phyloP scores from a whole-genome alignment of 2,113 vertebrate genomes.

The Fulmarus glacialis region DNA sequence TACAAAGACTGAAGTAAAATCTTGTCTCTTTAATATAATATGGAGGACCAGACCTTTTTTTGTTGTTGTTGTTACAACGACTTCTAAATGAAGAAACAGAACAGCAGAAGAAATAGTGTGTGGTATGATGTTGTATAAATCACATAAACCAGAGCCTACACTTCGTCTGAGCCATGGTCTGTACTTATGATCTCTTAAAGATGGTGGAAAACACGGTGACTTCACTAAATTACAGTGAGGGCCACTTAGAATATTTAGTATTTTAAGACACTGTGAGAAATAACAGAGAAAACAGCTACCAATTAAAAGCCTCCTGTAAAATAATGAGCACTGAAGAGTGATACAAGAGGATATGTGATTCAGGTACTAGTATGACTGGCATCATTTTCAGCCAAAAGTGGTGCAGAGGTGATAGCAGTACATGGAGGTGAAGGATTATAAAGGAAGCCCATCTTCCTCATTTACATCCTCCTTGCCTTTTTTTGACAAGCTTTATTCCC shows the following conservation, averaged over 20 bases:
- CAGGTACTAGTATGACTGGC: not conserved
- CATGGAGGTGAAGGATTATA: not conserved
- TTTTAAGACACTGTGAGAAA: not conserved
- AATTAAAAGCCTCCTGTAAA: not conserved
- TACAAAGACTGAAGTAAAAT: not conserved
- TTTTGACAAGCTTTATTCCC: not conserved
- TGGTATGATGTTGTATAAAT: not conserved
- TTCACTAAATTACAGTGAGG: not conserved
- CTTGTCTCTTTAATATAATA: not conserved
- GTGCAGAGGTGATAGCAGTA: not conserved
- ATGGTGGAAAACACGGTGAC: not conserved
- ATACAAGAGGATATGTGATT: not conserved
- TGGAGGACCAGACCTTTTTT: not conserved
- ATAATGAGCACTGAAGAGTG: not conserved
- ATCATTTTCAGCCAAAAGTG: not conserved
- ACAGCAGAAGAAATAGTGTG: not conserved
- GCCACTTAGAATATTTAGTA: not conserved
- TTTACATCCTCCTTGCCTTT: not conserved
- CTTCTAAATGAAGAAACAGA: not conserved
- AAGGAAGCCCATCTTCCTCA: not conserved
- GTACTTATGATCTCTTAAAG: not conserved
- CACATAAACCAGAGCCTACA: not conserved
- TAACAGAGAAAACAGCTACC: not conserved
- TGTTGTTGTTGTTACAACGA: not conserved
- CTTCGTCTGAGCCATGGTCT: not conserved